Evolutionary conservation across 2,888 invertebrate species (phyloP), one percentile per base, ranked within the genome.

Genomic region (Pteria penguin): DNA sequence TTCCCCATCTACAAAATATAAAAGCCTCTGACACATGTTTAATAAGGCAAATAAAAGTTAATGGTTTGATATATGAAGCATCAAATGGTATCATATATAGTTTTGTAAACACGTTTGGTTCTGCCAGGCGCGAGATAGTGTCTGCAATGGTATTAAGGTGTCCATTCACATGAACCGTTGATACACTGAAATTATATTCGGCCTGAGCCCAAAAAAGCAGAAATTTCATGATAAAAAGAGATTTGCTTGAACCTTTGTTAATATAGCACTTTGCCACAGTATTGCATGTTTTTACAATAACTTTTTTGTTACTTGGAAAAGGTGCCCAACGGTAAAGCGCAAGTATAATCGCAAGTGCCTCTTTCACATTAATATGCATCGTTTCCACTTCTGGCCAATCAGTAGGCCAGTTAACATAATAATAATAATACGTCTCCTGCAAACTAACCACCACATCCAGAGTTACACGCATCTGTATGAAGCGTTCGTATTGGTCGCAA

Each of bases 391-490:
- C 36, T 4, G 75, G 75, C 65, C 61, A 62, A 32, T 75, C 75
- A 29, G 33, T 11, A 31, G 31, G 27, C 75, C 75, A 75, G 33
- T 75, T 75, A 33, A 69, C 27, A 45, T 70, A 70, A 24, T 66
- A 55, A 60, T 58, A 70, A 52, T n/a, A n/a, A n/a, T n/a, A n/a
- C n/a, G n/a, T 65, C 70, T 0, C 65, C 65, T 36, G 31, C 29
- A 60, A 52, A 75, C 3, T 27, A 33, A 3, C 61, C 75, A 31
- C 70, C 63, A 14, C 69, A 66, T 33, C 65, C 75, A 1, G 31
- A 14, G n/a, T 31, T 22, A 22, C 54, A 71, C 1, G 62, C 71
- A 54, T 71, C 62, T 24, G 36, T 29, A 24, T 58, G 58, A 14
- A 75, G 57, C 8, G 45, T 36, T 29, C 45, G 57, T 24, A 69